Evolutionary conservation across 2,888 invertebrate species (phyloP).

Genomic region (Corbicula japonica): DNA sequence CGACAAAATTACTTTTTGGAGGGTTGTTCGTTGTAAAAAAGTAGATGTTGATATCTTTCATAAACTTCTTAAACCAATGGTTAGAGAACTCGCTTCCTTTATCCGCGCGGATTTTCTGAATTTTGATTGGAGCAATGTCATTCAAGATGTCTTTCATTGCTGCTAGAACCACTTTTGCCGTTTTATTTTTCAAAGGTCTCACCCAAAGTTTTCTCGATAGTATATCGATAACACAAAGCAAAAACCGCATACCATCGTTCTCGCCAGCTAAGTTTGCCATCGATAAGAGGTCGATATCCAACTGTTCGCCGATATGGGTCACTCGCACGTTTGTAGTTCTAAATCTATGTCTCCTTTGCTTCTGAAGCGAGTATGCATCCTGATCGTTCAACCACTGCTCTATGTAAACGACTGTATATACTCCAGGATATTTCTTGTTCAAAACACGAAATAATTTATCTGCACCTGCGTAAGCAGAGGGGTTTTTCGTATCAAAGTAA

Average conservation of each 20-base stretch:
- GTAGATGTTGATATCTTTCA: too few species aligned
- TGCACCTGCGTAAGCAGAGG: slow-evolving; percentile 15
- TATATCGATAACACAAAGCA: slow-evolving; percentile 36
- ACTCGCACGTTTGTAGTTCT: slow-evolving; percentile 24
- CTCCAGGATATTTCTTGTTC: too few species aligned
- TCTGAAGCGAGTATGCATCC: slow-evolving; percentile 22
- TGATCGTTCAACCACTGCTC: too few species aligned
- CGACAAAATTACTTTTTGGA: too few species aligned
- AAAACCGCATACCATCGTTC: slow-evolving; percentile 29
- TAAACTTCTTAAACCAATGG: too few species aligned
- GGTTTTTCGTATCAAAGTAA: background rate
- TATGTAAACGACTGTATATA: too few species aligned
- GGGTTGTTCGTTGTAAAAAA: slow-evolving; percentile 36
- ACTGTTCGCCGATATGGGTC: background rate
- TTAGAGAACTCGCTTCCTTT: slow-evolving; percentile 39
- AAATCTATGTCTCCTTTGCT: slow-evolving; percentile 3
- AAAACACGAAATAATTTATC: background rate
- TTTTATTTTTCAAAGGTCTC: slow-evolving; percentile 29
- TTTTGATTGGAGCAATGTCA: slow-evolving; percentile 20
- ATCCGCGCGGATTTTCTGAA: slow-evolving; percentile 25
- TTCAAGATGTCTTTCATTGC: slow-evolving; percentile 20
- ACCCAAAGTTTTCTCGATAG: slow-evolving; percentile 22
- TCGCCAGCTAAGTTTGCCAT: slow-evolving; percentile 24
- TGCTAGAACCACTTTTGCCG: slow-evolving; percentile 31
- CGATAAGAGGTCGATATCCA: too few species aligned